Evolutionary conservation across 1,140 invertebrate genomes (phyloP).

Genomic region (Camponotus pennsylvanicus): DNA sequence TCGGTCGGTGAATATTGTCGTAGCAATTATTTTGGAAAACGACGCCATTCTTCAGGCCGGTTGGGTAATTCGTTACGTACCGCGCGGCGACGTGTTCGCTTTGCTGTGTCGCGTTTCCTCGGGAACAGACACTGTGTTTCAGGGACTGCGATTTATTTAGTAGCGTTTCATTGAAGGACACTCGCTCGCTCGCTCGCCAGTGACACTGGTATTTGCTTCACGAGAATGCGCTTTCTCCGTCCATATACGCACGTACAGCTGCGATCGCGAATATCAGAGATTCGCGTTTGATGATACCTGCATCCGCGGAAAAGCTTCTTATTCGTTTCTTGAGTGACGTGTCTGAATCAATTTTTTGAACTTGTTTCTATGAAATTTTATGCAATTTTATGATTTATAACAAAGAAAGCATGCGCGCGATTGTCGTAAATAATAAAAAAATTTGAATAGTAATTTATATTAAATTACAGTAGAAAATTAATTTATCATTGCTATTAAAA

Average conservation of each 20-base stretch:
- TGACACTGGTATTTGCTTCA: slow-evolving; percentile 48
- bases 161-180: slow-evolving; percentile 34
- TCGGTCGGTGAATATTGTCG: slow-evolving; percentile 49
- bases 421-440: neutral
- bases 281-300: neutral
- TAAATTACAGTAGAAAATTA: neutral
- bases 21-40: slow-evolving; percentile 62
- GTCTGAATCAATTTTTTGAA: slow-evolving; percentile 5
- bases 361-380: neutral
- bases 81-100: slow-evolving; percentile 46
- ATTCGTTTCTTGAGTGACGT: neutral
- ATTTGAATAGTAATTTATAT: too few relatives aligned
- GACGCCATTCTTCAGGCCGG: slow-evolving; percentile 46
- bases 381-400: slow-evolving; percentile 6
- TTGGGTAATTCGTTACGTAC: slow-evolving; percentile 53
- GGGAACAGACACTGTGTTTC: slow-evolving; percentile 21
- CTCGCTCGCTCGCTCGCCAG: neutral
- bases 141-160: slow-evolving; percentile 52
- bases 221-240: slow-evolving; percentile 54
- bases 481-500: neutral
- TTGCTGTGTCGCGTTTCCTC: slow-evolving; percentile 51
- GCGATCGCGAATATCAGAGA: slow-evolving; percentile 41
- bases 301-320: slow-evolving; percentile 4
- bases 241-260: slow-evolving; percentile 40
- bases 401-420: neutral